These are phyloP conservation scores for Taxidea taxus DNA, from an alignment of 2,113 vertebrate genomes.

Conservation along the genomic window DNA sequence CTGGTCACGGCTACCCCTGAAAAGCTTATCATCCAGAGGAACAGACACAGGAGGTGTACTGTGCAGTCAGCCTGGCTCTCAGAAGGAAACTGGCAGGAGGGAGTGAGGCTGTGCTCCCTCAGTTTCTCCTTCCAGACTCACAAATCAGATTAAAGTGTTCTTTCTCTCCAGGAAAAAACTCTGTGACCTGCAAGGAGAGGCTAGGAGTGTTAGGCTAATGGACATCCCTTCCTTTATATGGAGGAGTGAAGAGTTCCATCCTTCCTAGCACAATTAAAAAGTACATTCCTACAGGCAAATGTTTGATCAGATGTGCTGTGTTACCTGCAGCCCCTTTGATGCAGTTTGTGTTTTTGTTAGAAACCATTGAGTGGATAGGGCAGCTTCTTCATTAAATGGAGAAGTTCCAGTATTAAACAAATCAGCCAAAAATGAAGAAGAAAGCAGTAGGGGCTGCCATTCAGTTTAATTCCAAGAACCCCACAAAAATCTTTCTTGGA, in stretches of 20 bases:
- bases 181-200: not conserved
- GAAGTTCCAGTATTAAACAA: slow-evolving; percentile 17
- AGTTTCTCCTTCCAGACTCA: not conserved
- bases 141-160: not conserved
- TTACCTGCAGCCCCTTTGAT: not conserved
- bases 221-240: not conserved
- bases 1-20: not conserved
- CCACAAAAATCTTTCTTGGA: not conserved
- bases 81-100: not conserved
- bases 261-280: not conserved
- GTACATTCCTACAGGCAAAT: not conserved
- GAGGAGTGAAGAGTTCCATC: not conserved
- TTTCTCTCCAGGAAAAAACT: not conserved
- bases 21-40: not conserved
- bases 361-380: not conserved
- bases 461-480: not conserved
- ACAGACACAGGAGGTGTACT: not conserved
- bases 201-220: not conserved
- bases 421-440: not conserved
- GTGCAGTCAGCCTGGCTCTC: not conserved
- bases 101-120: not conserved
- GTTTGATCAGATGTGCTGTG: not conserved
- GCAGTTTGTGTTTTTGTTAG: not conserved
- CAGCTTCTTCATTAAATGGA: slow-evolving; percentile 23
- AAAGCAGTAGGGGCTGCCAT: not conserved